phyloP scores from a whole-genome alignment of 2,888 invertebrate genomes.

The Helicoverpa assulta region DNA sequence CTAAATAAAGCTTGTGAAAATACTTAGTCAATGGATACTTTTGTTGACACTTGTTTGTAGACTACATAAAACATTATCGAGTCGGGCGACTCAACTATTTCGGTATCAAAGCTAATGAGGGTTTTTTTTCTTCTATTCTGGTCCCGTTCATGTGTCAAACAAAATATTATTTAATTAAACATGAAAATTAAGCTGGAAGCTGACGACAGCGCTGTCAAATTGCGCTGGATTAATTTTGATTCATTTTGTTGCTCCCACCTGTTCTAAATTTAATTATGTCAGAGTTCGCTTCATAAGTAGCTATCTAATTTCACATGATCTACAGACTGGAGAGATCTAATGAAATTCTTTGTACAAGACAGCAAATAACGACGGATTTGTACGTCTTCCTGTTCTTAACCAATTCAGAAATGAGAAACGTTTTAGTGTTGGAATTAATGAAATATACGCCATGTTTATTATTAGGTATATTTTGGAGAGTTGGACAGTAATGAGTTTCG shows the following conservation, averaged over 20 bases:
- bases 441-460: slow-evolving; percentile 40
- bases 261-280: slow-evolving; percentile 87
- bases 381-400: slow-evolving; percentile 35
- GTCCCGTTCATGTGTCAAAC: slow-evolving; percentile 65
- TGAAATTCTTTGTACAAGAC: slow-evolving; percentile 78
- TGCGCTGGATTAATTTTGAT: slow-evolving; percentile 87
- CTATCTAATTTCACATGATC: slow-evolving; percentile 84
- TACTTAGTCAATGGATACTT: slow-evolving; percentile 7
- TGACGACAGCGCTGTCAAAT: slow-evolving; percentile 79
- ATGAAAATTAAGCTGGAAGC: slow-evolving; percentile 76
- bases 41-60: slow-evolving; percentile 13
- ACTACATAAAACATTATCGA: slow-evolving; percentile 35
- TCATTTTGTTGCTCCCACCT: slow-evolving; percentile 86
- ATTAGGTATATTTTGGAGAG: slow-evolving; percentile 14
- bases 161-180: slow-evolving; percentile 81
- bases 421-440: slow-evolving; percentile 34
- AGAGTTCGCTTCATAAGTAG: slow-evolving; percentile 82
- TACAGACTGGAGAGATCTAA: slow-evolving; percentile 71
- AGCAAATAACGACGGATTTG: slow-evolving; percentile 58
- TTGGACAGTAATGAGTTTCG: slow-evolving; percentile 24
- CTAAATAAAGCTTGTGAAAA: slow-evolving; percentile 7
- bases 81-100: slow-evolving; percentile 56
- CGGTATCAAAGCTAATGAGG: slow-evolving; percentile 52
- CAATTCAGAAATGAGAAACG: slow-evolving; percentile 31
- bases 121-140: slow-evolving; percentile 52